These are phyloP conservation scores for Ursus arctos DNA, from an alignment of 2,113 vertebrate genomes.

Conservation along the genomic window DNA sequence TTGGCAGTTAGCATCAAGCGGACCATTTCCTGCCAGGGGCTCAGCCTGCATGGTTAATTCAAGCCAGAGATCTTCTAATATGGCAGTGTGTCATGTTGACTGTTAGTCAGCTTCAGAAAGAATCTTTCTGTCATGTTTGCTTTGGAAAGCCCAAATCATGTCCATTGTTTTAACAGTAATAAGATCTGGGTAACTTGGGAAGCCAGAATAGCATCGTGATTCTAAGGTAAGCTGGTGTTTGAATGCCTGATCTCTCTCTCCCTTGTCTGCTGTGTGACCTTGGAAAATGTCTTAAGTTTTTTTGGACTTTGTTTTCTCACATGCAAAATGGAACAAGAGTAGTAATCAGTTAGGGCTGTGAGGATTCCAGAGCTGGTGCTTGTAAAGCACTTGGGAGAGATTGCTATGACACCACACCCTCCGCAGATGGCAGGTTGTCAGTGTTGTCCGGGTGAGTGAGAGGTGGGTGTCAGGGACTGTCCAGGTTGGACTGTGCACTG, in stretches of 20 bases:
- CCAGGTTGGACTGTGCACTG: not conserved
- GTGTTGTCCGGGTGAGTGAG: not conserved
- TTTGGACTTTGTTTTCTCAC: not conserved
- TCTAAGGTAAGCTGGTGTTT: not conserved
- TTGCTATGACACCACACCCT: too few species aligned
- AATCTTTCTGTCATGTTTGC: not conserved
- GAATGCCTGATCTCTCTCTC: not conserved
- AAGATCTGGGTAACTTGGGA: not conserved
- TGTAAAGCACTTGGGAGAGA: fast-evolving
- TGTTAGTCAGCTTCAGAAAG: not conserved
- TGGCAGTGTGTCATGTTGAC: not conserved
- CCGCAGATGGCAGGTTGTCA: too few species aligned
- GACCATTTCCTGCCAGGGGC: too few species aligned
- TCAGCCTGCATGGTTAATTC: not conserved
- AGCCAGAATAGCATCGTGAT: not conserved
- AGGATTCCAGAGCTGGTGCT: not conserved
- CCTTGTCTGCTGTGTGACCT: not conserved
- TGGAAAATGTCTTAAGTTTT: not conserved
- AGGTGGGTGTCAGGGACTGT: not conserved
- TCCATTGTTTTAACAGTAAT: not conserved
- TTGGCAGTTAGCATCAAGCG: too few species aligned
- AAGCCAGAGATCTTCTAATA: not conserved
- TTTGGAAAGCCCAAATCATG: not conserved
- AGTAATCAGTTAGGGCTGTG: not conserved
- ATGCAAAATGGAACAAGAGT: not conserved